phyloP scores from a whole-genome alignment of 1,140 invertebrate species.

The Anthonomus grandis region DNA sequence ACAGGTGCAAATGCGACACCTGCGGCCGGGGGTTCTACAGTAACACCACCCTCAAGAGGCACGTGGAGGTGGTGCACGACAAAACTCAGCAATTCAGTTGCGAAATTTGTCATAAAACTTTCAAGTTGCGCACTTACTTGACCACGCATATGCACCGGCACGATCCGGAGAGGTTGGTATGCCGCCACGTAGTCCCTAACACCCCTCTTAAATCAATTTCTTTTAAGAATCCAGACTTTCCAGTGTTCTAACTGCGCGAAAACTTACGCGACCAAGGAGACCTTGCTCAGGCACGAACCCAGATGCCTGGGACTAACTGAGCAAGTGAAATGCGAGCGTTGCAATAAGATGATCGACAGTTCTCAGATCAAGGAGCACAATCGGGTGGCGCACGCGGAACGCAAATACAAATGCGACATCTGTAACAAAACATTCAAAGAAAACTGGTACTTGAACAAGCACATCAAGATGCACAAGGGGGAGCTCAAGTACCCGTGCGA shows the following conservation, averaged over 20 bases:
- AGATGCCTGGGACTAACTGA: constrained; percentile 8
- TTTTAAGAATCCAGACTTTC: neutral
- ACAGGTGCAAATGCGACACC: constrained; percentile 6
- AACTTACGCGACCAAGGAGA: neutral
- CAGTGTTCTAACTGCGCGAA: constrained; percentile 11
- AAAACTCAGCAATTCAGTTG: constrained; percentile 28
- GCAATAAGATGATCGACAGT: constrained; percentile 12
- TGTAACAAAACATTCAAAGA: constrained; percentile 40
- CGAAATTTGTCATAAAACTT: constrained; percentile 27
- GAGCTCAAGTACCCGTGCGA: constrained; percentile 39
- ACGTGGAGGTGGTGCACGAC: constrained; percentile 26
- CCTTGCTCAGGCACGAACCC: constrained; percentile 1
- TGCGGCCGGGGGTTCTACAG: constrained; percentile 27
- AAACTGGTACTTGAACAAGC: constrained; percentile 28
- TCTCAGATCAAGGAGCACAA: constrained; percentile 6
- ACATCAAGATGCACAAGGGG: constrained; percentile 24
- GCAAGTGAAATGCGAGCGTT: constrained; percentile 12
- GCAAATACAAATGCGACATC: constrained; percentile 16
- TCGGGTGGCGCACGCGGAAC: neutral
- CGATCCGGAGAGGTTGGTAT: constrained; percentile 3
- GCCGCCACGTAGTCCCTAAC: too few species aligned
- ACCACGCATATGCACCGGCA: constrained; percentile 12
- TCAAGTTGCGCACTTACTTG: constrained; percentile 11
- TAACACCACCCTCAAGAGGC: constrained; percentile 17
- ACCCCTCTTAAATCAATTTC: neutral